Evolutionary conservation across 1,140 invertebrate species (phyloP).

Genomic region (Wiebesia pumilae): DNA sequence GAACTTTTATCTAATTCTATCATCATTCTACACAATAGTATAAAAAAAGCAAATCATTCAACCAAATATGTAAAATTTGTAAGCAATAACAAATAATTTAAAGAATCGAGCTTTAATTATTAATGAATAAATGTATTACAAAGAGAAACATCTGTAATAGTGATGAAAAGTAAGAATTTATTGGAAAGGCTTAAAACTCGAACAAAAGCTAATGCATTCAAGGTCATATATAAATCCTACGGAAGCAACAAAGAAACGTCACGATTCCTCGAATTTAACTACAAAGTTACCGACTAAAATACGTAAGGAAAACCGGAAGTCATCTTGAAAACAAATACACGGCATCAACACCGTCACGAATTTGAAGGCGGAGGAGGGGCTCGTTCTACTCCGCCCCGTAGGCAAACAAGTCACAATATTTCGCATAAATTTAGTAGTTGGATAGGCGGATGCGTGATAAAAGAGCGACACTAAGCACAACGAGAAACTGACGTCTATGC

Average conservation of each 20-base stretch:
- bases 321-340: background rate
- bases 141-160: too few species aligned
- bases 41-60: too few species aligned
- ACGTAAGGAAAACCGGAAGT: background rate
- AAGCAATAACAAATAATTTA: too few species aligned
- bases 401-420: background rate
- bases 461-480: background rate
- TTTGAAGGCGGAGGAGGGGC: too few species aligned
- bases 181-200: background rate
- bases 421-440: slow-evolving; percentile 38
- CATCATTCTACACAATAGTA: too few species aligned
- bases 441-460: background rate
- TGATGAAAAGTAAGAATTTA: background rate
- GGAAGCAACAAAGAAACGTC: background rate
- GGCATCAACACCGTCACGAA: background rate
- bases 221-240: background rate
- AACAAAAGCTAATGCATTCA: background rate
- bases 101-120: too few species aligned
- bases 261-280: background rate
- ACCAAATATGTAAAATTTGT: background rate
- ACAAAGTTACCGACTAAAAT: background rate
- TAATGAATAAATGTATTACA: too few species aligned
- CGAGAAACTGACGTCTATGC: background rate
- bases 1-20: too few species aligned
- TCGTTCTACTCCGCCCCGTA: background rate